Evolutionary conservation across 1,140 invertebrate genomes (phyloP).

Genomic region (Neomicropteryx cornuta): DNA sequence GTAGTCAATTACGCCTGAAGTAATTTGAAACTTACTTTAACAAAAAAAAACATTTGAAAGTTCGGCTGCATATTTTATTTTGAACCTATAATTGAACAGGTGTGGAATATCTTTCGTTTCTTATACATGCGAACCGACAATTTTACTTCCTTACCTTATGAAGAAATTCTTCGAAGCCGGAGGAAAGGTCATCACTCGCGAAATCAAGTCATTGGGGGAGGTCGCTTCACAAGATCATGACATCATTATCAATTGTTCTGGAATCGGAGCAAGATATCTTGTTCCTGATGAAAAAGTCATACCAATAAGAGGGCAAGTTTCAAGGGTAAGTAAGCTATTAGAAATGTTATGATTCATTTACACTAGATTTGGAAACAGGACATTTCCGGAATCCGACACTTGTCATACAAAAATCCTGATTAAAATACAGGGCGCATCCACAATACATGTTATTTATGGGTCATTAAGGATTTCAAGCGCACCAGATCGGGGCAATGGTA

Average conservation of each 20-base stretch:
- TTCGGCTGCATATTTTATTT: not conserved
- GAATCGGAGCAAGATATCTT: constrained; percentile 46
- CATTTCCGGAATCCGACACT: too few species aligned
- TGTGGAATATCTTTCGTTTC: constrained; percentile 48
- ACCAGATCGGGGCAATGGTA: too few species aligned
- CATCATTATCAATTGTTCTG: constrained; percentile 63
- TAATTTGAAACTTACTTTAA: not conserved
- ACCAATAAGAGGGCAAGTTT: constrained; percentile 61
- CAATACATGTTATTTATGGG: too few species aligned
- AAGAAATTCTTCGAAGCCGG: constrained; percentile 43
- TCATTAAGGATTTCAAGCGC: too few species aligned
- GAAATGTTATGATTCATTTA: constrained; percentile 6
- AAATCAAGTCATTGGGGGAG: constrained; percentile 41
- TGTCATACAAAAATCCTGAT: too few species aligned
- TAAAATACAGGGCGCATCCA: too few species aligned
- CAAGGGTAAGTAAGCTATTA: constrained; percentile 34
- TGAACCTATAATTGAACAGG: constrained; percentile 29
- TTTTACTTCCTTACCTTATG: constrained; percentile 48
- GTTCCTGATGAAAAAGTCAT: constrained; percentile 43
- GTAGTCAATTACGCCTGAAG: not conserved
- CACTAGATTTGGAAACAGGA: not conserved
- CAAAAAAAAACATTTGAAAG: not conserved
- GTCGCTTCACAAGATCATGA: constrained; percentile 41
- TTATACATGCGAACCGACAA: constrained; percentile 40
- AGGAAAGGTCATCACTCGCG: constrained; percentile 39